Conservation (phyloP, 2,797 vertebrate genomes). For the Carduelis carduelis region DNA sequence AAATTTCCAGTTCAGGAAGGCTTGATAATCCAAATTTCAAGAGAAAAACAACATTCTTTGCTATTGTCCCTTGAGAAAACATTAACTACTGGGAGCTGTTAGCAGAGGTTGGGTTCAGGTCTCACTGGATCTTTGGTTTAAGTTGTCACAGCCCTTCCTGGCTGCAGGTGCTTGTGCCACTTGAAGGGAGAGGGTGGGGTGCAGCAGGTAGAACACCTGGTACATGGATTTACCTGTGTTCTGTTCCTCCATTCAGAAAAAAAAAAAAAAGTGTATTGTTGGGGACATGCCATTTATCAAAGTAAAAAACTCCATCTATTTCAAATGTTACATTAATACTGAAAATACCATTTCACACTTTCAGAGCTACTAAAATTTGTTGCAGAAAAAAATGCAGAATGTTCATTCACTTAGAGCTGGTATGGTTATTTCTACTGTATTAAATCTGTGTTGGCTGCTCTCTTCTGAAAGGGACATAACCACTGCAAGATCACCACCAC, state of each 20-base stretch:
- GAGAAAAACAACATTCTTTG: not conserved
- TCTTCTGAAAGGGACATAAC: not conserved
- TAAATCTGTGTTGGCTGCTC: not conserved
- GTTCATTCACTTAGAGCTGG: fast-evolving
- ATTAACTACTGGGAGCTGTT: not conserved
- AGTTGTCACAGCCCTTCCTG: not conserved
- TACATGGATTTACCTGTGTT: not conserved
- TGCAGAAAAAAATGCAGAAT: not conserved
- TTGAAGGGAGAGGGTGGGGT: not conserved
- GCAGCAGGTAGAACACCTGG: not conserved
- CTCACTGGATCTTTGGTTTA: not conserved
- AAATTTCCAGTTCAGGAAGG: not conserved
- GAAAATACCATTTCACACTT: not conserved
- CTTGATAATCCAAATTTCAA: not conserved
- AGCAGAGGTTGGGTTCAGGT: not conserved
- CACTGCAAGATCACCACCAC: not conserved
- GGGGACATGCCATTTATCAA: not conserved
- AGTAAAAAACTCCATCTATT: not conserved
- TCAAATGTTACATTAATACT: not conserved
- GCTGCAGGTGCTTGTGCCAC: not conserved
- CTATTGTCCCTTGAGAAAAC: not conserved
- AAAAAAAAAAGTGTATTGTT: not conserved
- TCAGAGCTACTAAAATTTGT: not conserved
- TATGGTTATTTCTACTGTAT: not conserved
- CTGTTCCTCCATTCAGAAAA: not conserved